Percentiles rank a stretch among this genome's conserved stretches.
Evolutionary conservation across 2,113 vertebrate species (phyloP).

Genomic region (Siniperca knerii): DNA sequence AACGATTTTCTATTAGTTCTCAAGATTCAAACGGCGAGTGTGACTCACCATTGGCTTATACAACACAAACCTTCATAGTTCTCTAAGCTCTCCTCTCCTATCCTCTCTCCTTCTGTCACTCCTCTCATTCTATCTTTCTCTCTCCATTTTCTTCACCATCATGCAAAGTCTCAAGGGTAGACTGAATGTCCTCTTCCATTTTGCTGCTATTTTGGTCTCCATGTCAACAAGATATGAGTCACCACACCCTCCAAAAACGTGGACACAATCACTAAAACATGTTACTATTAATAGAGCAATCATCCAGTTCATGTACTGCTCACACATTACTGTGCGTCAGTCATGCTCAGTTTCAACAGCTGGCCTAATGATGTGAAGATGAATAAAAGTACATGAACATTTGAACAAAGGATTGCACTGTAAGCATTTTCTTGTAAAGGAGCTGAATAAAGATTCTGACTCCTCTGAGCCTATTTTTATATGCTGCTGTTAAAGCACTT

Average conservation of each 20-base stretch:
- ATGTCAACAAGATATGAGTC: conserved; percentile 83
- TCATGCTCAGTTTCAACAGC: conserved; percentile 50
- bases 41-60: conserved; percentile 83
- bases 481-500: conserved; percentile 62
- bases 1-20: conserved; percentile 81
- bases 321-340: conserved; percentile 47
- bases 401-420: conserved; percentile 49
- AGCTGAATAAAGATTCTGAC: conserved; percentile 59
- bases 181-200: conserved; percentile 81
- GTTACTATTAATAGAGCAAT: conserved; percentile 71
- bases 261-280: conserved; percentile 73
- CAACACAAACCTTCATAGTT: conserved; percentile 79
- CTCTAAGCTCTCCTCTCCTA: conserved; percentile 66
- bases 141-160: conserved; percentile 74
- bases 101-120: conserved; percentile 73
- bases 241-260: conserved; percentile 72
- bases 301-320: conserved; percentile 43
- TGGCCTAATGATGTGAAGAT: conserved; percentile 55
- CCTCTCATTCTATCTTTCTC: conserved; percentile 68
- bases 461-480: conserved; percentile 69
- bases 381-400: conserved; percentile 42
- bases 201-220: conserved; percentile 80
- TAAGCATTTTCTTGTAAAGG: conserved; percentile 55
- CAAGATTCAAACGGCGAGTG: conserved; percentile 78
- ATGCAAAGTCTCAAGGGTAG: conserved; percentile 80